phyloP scores from a whole-genome alignment of 2,888 invertebrate species.

The Tuta absoluta region DNA sequence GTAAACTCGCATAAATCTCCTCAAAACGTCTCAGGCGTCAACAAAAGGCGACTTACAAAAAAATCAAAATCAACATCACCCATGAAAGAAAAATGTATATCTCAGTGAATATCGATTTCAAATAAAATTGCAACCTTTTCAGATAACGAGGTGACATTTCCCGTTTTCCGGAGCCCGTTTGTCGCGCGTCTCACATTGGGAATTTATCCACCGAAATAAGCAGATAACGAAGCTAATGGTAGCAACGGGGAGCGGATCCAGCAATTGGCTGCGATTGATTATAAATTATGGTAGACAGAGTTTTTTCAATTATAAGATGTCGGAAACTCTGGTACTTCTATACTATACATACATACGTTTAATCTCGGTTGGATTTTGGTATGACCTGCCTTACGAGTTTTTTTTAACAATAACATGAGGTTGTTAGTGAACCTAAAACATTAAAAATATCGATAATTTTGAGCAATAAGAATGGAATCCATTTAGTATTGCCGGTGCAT shows the following conservation, averaged over 20 bases:
- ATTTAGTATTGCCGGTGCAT: no score
- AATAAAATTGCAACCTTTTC: conserved; percentile 81
- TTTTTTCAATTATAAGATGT: no score
- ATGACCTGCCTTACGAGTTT: no score
- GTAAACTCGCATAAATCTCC: conserved; percentile 13
- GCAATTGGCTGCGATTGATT: conserved; percentile 51
- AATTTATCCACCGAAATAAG: conserved; percentile 80
- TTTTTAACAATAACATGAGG: no score
- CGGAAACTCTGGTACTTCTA: no score
- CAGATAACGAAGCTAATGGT: conserved; percentile 77
- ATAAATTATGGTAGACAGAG: no score
- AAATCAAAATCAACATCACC: conserved; percentile 48
- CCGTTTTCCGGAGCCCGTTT: conserved; percentile 71
- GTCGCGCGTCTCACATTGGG: conserved; percentile 67
- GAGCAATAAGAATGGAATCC: no score
- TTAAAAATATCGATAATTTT: no score
- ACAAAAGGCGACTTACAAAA: conserved; percentile 44
- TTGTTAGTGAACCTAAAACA: no score
- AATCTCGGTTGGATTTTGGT: no score
- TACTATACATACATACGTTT: no score
- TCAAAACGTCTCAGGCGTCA: conserved; percentile 25
- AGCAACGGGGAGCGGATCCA: conserved; percentile 41
- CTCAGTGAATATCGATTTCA: conserved; percentile 79
- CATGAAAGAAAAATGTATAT: conserved; percentile 59
- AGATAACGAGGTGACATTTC: conserved; percentile 80